Conservation (phyloP, 2,888 invertebrate genomes). For the Cerastis rubricosa region DNA sequence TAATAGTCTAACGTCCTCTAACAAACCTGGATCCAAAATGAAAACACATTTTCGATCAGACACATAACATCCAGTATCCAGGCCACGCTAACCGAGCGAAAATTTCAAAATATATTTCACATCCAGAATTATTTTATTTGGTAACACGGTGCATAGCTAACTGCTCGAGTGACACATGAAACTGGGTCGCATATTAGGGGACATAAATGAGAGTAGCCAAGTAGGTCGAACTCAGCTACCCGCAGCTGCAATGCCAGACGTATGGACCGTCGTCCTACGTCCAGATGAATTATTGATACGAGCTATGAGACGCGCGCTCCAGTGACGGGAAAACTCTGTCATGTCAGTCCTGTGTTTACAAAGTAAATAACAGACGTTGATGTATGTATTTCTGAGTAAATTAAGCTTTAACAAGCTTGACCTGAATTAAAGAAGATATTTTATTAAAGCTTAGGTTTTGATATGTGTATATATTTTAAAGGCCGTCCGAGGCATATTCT, state of each 20-base stretch:
- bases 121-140: conserved; percentile 68
- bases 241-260: conserved; percentile 67
- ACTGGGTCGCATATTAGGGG: conserved; percentile 88
- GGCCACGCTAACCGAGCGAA: conserved; percentile 30
- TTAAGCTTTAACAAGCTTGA: conserved; percentile 42
- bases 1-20: background rate
- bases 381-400: conserved; percentile 35
- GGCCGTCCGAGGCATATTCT: no score
- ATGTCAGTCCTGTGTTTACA: conserved; percentile 33
- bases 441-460: background rate
- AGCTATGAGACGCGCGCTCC: conserved; percentile 47
- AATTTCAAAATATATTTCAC: conserved; percentile 37
- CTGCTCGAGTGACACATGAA: conserved; percentile 75
- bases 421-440: conserved; percentile 18
- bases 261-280: conserved; percentile 74
- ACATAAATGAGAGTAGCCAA: conserved; percentile 83
- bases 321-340: conserved; percentile 50
- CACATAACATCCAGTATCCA: conserved; percentile 9
- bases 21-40: background rate
- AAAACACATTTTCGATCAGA: conserved; percentile 14
- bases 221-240: conserved; percentile 75
- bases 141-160: conserved; percentile 75
- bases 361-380: conserved; percentile 40
- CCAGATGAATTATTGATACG: conserved; percentile 81
- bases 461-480: no score